phyloP scores from a whole-genome alignment of 1,140 invertebrate species.

The Apis laboriosa region DNA sequence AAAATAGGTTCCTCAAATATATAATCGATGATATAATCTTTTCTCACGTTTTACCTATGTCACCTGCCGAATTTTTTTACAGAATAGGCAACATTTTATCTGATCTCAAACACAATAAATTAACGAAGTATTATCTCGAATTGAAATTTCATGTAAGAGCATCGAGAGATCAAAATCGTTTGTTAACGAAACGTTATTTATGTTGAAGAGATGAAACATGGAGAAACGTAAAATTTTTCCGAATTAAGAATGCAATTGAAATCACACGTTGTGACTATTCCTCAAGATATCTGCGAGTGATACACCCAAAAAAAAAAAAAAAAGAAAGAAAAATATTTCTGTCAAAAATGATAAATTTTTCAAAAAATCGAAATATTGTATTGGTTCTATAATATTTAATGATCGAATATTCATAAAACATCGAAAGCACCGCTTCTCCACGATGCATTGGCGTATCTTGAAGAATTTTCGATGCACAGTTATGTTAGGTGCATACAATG shows the following conservation, averaged over 20 bases:
- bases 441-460: not conserved
- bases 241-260: not conserved
- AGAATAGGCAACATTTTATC: slow-evolving; percentile 7
- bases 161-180: not conserved
- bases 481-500: slow-evolving; percentile 23
- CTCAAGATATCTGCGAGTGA: too few species aligned
- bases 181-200: not conserved
- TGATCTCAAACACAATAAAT: slow-evolving; percentile 12
- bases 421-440: not conserved
- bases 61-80: slow-evolving; percentile 4
- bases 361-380: not conserved
- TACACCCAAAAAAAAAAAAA: too few species aligned
- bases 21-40: slow-evolving; percentile 6
- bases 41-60: slow-evolving; percentile 8
- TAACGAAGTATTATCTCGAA: slow-evolving; percentile 21
- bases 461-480: slow-evolving; percentile 22
- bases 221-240: not conserved
- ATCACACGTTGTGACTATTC: too few species aligned
- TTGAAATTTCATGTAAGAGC: not conserved
- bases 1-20: not conserved
- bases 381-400: not conserved
- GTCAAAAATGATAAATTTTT: not conserved
- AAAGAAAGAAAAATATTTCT: not conserved
- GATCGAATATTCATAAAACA: slow-evolving; percentile 24
- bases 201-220: not conserved